phyloP scores from a whole-genome alignment of 2,888 invertebrate genomes.

The Charanyca ferruginea region DNA sequence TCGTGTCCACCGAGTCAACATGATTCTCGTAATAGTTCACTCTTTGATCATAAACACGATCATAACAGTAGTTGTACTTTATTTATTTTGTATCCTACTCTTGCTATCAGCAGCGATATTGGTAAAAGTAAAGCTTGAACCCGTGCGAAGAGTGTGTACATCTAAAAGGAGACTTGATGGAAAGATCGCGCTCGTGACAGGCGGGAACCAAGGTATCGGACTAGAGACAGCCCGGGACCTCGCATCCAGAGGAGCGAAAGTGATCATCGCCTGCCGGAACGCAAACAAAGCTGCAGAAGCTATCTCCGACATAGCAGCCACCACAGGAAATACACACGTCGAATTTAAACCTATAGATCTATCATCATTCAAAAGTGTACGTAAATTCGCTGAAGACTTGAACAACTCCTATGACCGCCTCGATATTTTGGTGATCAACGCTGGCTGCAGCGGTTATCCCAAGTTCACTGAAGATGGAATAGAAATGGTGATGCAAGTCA shows the following conservation, averaged over 20 bases:
- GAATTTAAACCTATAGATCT: constrained; percentile 90
- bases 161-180: constrained; percentile 80
- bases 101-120: background rate
- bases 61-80: background rate
- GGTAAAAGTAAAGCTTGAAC: constrained; percentile 43
- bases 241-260: constrained; percentile 93
- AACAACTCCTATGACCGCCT: constrained; percentile 86
- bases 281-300: constrained; percentile 93
- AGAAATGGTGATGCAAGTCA: constrained; percentile 92
- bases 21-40: constrained; percentile 34
- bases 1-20: constrained; percentile 18
- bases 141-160: constrained; percentile 72
- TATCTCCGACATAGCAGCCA: constrained; percentile 92
- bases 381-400: constrained; percentile 92
- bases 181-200: constrained; percentile 94
- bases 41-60: no score
- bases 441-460: constrained; percentile 86
- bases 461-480: constrained; percentile 91
- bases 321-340: constrained; percentile 93
- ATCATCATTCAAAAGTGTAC: constrained; percentile 86
- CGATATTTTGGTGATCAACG: constrained; percentile 93
- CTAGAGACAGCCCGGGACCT: constrained; percentile 94
- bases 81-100: background rate
- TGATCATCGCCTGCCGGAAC: constrained; percentile 95
- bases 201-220: constrained; percentile 96